Evolutionary conservation across 2,797 vertebrate species (phyloP).

Genomic region (Sebastes hubbsi): DNA sequence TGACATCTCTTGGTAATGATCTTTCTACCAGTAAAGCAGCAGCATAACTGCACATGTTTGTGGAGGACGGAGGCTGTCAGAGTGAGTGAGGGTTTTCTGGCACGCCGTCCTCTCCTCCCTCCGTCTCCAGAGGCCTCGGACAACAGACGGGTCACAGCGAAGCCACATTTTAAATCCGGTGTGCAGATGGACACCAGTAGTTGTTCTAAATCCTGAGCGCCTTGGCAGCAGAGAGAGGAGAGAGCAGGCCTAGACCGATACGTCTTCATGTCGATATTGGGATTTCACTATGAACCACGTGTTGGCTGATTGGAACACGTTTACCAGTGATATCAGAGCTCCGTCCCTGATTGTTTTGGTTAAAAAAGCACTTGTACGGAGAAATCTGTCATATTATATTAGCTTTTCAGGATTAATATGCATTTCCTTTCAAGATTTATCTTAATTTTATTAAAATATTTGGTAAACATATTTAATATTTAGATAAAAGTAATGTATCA

Average conservation of each 20-base stretch:
- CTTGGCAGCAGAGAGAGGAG: constrained; percentile 50
- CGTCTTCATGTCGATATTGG: not conserved
- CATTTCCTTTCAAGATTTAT: not conserved
- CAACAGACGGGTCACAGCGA: constrained; percentile 79
- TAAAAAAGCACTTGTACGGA: not conserved
- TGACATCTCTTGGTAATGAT: not conserved
- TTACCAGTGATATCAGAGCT: not conserved
- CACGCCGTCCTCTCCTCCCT: constrained; percentile 33
- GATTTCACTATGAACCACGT: not conserved
- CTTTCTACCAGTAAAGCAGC: not conserved
- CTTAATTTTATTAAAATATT: no score
- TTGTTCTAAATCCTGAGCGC: constrained; percentile 70
- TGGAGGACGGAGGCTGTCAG: constrained; percentile 19
- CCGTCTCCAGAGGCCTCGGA: constrained; percentile 70
- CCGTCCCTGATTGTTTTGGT: not conserved
- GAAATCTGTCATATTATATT: not conserved
- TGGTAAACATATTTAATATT: not conserved
- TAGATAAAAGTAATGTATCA: not conserved
- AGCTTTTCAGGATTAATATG: not conserved
- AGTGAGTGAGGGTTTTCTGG: constrained; percentile 53
- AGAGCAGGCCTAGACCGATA: constrained; percentile 10
- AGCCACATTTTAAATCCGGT: constrained; percentile 78
- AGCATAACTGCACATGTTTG: not conserved
- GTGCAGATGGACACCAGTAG: constrained; percentile 79
- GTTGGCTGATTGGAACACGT: not conserved